Percentiles rank a stretch among this genome's conserved stretches.
These are phyloP conservation scores for Okamejei kenojei DNA, from an alignment of 2,797 vertebrate genomes.

Conservation along the genomic window DNA sequence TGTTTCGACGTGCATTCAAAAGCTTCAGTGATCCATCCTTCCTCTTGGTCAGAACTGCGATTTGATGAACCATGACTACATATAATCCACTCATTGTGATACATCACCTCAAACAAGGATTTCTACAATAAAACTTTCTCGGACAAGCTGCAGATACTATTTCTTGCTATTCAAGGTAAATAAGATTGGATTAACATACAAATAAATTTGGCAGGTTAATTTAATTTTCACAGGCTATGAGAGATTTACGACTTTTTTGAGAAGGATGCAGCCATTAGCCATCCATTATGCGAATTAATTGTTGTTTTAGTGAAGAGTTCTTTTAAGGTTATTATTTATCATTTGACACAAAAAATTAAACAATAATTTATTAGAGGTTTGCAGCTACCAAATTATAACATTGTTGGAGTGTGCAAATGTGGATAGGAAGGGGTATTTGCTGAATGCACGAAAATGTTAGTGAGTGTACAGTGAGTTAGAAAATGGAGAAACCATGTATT, in stretches of 20 bases:
- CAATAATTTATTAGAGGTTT: slow-evolving; percentile 52
- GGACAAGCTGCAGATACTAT: not conserved
- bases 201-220: not conserved
- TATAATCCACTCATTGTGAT: not conserved
- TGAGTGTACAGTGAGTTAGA: not conserved
- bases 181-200: not conserved
- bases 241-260: not conserved
- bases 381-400: slow-evolving; percentile 49
- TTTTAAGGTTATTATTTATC: slow-evolving; percentile 56
- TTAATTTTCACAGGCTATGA: not conserved
- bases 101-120: not conserved
- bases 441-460: not conserved
- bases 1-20: not conserved
- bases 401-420: slow-evolving; percentile 61
- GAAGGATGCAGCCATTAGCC: slow-evolving; percentile 44
- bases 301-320: slow-evolving; percentile 55
- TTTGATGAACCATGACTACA: too few species aligned
- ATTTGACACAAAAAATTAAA: slow-evolving; percentile 47
- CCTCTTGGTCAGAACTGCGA: not conserved
- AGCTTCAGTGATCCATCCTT: not conserved
- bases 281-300: slow-evolving; percentile 51
- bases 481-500: slow-evolving; percentile 3
- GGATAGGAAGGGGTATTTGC: slow-evolving; percentile 52
- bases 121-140: not conserved
- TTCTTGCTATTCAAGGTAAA: not conserved